These are phyloP conservation scores for Notiomystis cincta DNA, from an alignment of 2,113 vertebrate genomes.

Conservation along the genomic window DNA sequence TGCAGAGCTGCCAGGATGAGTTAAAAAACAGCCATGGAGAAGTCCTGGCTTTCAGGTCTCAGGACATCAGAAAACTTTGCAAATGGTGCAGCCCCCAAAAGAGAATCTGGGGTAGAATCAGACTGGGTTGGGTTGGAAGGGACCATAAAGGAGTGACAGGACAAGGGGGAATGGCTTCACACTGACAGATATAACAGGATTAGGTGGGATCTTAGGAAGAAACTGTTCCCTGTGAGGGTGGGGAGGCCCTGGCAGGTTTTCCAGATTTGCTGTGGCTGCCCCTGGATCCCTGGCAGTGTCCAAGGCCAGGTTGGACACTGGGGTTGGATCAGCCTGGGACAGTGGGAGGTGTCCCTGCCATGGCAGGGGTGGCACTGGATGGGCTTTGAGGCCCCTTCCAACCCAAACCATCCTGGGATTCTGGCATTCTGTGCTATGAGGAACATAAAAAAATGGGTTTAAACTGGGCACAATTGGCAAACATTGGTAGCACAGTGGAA, in stretches of 20 bases:
- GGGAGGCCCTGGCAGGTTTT: rapidly evolving
- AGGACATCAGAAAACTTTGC: neutral
- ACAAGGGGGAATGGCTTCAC: neutral
- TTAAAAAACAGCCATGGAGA: neutral
- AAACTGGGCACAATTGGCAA: neutral
- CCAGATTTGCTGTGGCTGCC: neutral
- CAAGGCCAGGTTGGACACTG: neutral
- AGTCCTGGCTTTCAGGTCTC: neutral
- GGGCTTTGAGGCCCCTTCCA: rapidly evolving
- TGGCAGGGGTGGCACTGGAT: rapidly evolving
- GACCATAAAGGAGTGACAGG: neutral
- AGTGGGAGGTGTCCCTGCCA: neutral
- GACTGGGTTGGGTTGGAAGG: neutral
- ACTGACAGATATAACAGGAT: rapidly evolving
- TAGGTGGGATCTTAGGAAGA: neutral
- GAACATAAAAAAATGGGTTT: neutral
- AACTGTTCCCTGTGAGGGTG: neutral
- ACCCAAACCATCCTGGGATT: neutral
- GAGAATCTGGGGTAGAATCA: neutral
- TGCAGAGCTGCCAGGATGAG: neutral
- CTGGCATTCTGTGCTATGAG: too few relatives aligned
- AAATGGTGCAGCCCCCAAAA: neutral
- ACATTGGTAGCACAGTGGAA: neutral
- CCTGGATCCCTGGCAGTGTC: neutral
- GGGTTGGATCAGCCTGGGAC: neutral